Conservation (phyloP, 1,140 invertebrate genomes). For the Heliothis virescens region DNA sequence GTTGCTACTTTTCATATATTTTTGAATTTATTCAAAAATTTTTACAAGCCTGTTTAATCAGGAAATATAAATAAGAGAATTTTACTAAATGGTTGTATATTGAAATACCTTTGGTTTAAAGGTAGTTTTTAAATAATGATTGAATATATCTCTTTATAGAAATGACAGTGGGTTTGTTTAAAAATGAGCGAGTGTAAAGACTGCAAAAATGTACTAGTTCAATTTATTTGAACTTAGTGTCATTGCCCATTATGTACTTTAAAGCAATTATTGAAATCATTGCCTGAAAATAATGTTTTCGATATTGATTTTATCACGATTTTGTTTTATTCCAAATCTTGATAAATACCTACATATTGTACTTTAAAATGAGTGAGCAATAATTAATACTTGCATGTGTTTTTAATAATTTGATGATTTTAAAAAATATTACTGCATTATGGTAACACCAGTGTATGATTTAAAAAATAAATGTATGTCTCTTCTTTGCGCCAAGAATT, state of each 20-base stretch:
- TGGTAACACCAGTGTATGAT: too few species aligned
- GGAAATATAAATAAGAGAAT: background rate
- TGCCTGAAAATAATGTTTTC: background rate
- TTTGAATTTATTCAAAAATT: background rate
- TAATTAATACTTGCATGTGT: too few species aligned
- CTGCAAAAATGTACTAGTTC: background rate
- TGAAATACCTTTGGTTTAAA: constrained; percentile 2
- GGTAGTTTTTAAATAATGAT: background rate
- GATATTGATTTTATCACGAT: too few species aligned
- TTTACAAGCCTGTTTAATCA: background rate
- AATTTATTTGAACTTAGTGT: background rate
- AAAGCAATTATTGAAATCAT: background rate
- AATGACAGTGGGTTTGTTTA: background rate
- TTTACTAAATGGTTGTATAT: background rate
- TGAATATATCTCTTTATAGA: background rate
- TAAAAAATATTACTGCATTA: too few species aligned
- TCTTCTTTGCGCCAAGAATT: too few species aligned
- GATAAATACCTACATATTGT: too few species aligned
- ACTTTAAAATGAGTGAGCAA: too few species aligned
- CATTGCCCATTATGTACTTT: background rate
- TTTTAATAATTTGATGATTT: too few species aligned
- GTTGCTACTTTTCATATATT: background rate
- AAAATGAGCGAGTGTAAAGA: constrained; percentile 2
- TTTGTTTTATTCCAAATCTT: too few species aligned
- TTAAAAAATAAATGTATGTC: too few species aligned